Conservation (phyloP, 2,113 vertebrate genomes). For the Delphinus delphis region DNA sequence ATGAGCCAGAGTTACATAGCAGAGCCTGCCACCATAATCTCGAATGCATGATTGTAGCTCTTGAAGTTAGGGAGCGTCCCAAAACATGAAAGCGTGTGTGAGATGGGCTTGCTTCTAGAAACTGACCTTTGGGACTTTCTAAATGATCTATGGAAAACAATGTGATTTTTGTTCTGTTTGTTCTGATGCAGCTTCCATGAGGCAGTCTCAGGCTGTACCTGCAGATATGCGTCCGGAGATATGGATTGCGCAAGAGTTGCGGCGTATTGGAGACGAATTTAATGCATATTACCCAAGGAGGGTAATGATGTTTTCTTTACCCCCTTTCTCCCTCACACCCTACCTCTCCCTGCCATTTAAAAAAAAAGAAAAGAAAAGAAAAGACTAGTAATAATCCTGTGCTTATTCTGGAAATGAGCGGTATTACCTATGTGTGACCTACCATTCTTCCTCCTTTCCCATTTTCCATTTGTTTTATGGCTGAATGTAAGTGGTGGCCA, state of each 20-base stretch:
- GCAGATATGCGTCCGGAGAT: slow-evolving; percentile 86
- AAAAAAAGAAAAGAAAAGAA: neutral
- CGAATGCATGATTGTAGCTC: neutral
- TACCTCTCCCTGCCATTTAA: fast-evolving
- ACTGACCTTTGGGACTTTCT: neutral
- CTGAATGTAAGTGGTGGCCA: neutral
- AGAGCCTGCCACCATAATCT: fast-evolving
- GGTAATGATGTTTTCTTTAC: slow-evolving; percentile 80
- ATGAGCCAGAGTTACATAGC: neutral
- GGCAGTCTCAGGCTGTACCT: slow-evolving; percentile 78
- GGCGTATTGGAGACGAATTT: slow-evolving; percentile 92
- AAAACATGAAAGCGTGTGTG: neutral
- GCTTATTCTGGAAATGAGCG: slow-evolving; percentile 52
- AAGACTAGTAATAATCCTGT: neutral
- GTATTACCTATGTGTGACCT: neutral
- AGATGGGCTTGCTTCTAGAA: neutral
- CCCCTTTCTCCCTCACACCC: slow-evolving; percentile 9
- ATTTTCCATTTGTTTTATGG: neutral
- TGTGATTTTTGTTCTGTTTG: slow-evolving; percentile 20
- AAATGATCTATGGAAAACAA: neutral
- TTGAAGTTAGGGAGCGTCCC: neutral
- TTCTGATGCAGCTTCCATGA: slow-evolving; percentile 80
- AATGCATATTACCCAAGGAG: slow-evolving; percentile 84
- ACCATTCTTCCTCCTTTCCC: neutral
- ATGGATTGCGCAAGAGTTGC: slow-evolving; percentile 90